Conservation (phyloP, 2,113 vertebrate genomes). For the Prionailurus bengalensis region DNA sequence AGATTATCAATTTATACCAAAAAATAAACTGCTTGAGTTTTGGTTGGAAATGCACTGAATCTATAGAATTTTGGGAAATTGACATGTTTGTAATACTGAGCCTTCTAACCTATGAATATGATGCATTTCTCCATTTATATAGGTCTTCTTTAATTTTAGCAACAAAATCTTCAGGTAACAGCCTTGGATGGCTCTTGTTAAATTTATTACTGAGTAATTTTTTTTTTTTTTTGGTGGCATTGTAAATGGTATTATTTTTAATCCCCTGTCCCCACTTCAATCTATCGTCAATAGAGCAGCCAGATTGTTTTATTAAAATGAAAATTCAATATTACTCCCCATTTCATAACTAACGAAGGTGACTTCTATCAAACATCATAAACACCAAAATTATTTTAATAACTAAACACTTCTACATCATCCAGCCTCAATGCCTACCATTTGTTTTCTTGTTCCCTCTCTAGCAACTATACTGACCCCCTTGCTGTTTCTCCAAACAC, state of each 20-base stretch:
- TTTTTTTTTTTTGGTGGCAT: not conserved
- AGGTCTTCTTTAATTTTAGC: conserved; percentile 5
- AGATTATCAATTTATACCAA: not conserved
- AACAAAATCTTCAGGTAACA: not conserved
- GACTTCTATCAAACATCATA: not conserved
- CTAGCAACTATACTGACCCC: not conserved
- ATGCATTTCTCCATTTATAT: not conserved
- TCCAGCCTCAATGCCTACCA: not conserved
- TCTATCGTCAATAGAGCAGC: not conserved
- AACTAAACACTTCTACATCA: not conserved
- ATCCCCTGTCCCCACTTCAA: not conserved
- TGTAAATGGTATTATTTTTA: not conserved
- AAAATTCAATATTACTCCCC: not conserved
- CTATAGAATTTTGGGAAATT: not conserved
- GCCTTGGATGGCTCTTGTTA: not conserved
- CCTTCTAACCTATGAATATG: not conserved
- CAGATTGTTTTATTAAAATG: not conserved
- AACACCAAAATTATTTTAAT: not conserved
- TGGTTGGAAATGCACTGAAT: not conserved
- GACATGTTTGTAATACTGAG: not conserved
- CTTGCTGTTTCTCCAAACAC: not conserved
- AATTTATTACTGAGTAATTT: not conserved
- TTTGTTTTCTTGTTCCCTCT: not conserved
- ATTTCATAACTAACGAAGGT: not conserved
- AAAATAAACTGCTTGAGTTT: not conserved